phyloP scores from a whole-genome alignment of 2,113 vertebrate species.

The Embiotoca jacksoni region DNA sequence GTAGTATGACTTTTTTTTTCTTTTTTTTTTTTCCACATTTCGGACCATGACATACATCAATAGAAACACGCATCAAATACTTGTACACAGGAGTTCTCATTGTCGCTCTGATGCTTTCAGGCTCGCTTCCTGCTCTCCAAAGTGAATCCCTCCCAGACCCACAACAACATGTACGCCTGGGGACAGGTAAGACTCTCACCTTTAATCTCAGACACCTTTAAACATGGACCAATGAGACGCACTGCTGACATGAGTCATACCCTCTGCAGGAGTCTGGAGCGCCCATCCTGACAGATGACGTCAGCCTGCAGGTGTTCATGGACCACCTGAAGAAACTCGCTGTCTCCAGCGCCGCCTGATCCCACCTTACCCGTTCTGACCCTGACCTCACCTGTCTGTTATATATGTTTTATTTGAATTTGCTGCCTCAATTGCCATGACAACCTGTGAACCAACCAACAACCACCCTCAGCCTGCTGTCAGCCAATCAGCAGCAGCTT shows the following conservation, averaged over 20 bases:
- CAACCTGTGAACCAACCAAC: not conserved
- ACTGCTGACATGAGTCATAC: not conserved
- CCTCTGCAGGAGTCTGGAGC: conserved; percentile 90
- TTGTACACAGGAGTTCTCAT: too few species aligned
- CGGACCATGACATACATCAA: too few species aligned
- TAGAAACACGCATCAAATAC: too few species aligned
- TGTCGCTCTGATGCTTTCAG: conserved; percentile 69
- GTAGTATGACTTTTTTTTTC: too few species aligned
- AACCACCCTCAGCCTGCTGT: too few species aligned
- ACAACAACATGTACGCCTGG: conserved; percentile 97
- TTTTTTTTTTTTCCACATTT: too few species aligned
- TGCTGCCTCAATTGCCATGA: conserved; percentile 41
- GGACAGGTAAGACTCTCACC: conserved; percentile 87
- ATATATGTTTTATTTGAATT: conserved; percentile 1
- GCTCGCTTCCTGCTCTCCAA: conserved; percentile 97
- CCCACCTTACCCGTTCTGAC: too few species aligned
- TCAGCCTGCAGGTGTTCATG: conserved; percentile 98
- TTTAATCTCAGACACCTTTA: too few species aligned
- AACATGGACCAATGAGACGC: not conserved
- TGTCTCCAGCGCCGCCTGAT: conserved; percentile 91
- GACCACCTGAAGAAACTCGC: conserved; percentile 98
- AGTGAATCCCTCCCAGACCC: conserved; percentile 99
- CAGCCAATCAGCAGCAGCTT: too few species aligned
- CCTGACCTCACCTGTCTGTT: too few species aligned
- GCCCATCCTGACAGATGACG: conserved; percentile 96